Evolutionary conservation across 2,797 vertebrate species (phyloP), one percentile per base, ranked within the genome.

Genomic region (Danio choprae): DNA sequence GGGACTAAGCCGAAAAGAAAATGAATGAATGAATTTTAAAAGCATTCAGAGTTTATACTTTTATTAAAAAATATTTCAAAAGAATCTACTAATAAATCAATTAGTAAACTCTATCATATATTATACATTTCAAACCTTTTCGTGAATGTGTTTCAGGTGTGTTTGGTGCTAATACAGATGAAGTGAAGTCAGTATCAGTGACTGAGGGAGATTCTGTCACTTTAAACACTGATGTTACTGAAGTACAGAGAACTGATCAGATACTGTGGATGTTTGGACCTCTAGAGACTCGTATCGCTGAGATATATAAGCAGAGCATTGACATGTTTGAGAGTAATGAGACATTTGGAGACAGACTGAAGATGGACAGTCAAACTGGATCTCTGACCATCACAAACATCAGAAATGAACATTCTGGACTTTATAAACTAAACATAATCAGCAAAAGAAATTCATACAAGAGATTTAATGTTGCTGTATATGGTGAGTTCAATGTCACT

Each of bases 331-430:
- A 0, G 0, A 77, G 15, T n/a, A 7, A 9, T 5, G 0, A 0
- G 13, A 44, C 0, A 38, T 58, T 68, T 48, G 16, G 12, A 55
- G n/a, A 77, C 50, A 67, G 20, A 77, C 53, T 78, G 5, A 22
- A 46, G 15, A 0, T 69, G 1, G 22, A 78, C 29, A 50, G 0
- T 22, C 16, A 41, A 13, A 70, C 65, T 51, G 76, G 76, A 70
- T 40, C 43, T 79, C 65, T 79, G 29, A 78, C 1, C 55, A 70
- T 70, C 65, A 70, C 11, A 69, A 40, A 70, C 65, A 60, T 53
- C 76, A 59, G 5, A 69, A 0, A 6, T 2, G 7, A 55, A 20
- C 2, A 77, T 41, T 13, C 63, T 68, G 64, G 72, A 51, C 20
- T 51, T 69, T 69, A 69, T 69, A 38, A 51, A 38, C 20, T 69